Percentiles rank a stretch among this genome's conserved stretches.
phyloP scores from a whole-genome alignment of 2,113 vertebrate genomes.

The Calyptomena viridis region DNA sequence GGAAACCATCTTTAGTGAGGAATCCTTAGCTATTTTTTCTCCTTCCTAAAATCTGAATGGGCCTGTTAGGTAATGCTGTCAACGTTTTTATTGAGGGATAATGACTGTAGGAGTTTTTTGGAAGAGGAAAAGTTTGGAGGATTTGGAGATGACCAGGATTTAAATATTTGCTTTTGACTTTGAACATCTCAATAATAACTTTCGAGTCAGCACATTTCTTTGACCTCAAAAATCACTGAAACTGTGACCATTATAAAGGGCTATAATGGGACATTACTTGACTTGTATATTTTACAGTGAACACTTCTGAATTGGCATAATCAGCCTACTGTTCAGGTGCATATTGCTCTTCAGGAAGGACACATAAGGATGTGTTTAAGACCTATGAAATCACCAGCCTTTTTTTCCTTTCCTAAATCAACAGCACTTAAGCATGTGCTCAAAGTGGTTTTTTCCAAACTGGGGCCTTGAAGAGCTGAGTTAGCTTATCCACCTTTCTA shows the following conservation, averaged over 20 bases:
- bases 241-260: not conserved
- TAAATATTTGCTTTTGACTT: not conserved
- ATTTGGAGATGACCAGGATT: fast-evolving
- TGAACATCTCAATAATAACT: not conserved
- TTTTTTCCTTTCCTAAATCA: slow-evolving; percentile 63
- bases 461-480: slow-evolving; percentile 44
- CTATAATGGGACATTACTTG: not conserved
- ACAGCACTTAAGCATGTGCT: slow-evolving; percentile 57
- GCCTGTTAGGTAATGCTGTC: not conserved
- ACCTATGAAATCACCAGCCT: slow-evolving; percentile 58
- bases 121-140: not conserved
- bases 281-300: not conserved
- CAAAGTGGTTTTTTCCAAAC: slow-evolving; percentile 59
- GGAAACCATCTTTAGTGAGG: not conserved
- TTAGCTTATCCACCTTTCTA: slow-evolving; percentile 59
- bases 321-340: slow-evolving; percentile 30
- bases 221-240: not conserved
- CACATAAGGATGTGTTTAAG: slow-evolving; percentile 68
- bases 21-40: not conserved
- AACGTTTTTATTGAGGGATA: not conserved
- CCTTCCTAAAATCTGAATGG: not conserved
- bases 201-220: not conserved
- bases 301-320: not conserved
- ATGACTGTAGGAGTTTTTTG: not conserved
- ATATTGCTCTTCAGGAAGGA: slow-evolving; percentile 56